phyloP scores from a whole-genome alignment of 2,113 vertebrate genomes.

The Perccottus glenii region DNA sequence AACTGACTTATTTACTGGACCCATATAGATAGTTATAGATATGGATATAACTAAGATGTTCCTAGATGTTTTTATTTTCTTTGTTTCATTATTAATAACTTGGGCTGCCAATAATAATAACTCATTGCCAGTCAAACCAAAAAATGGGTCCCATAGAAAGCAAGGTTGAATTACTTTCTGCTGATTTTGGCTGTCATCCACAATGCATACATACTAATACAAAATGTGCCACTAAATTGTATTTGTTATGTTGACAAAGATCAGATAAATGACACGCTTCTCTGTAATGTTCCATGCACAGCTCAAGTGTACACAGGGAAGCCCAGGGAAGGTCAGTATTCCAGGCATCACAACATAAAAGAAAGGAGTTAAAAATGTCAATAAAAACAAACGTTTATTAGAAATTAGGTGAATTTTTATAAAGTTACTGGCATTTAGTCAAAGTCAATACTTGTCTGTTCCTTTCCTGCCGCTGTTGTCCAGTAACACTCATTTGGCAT shows the following conservation, averaged over 20 bases:
- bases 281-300: constrained; percentile 78
- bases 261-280: constrained; percentile 72
- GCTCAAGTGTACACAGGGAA: constrained; percentile 79
- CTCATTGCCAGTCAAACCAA: constrained; percentile 1
- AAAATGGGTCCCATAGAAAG: neutral
- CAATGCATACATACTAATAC: constrained; percentile 55
- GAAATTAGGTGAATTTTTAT: constrained; percentile 13
- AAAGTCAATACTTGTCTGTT: constrained; percentile 50
- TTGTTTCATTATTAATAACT: neutral
- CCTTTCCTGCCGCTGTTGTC: constrained; percentile 34
- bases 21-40: too few species aligned
- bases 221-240: constrained; percentile 60
- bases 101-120: neutral
- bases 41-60: too few species aligned
- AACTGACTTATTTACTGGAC: too few species aligned
- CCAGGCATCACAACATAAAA: constrained; percentile 74
- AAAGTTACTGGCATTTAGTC: constrained; percentile 23
- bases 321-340: constrained; percentile 79
- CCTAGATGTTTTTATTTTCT: neutral
- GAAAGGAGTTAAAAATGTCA: too few species aligned
- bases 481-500: constrained; percentile 32
- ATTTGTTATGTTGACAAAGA: constrained; percentile 68
- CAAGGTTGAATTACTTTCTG: constrained; percentile 25
- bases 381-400: constrained; percentile 23
- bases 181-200: constrained; percentile 53